Evolutionary conservation across 2,888 invertebrate genomes (phyloP).

Genomic region (Mactromeris polynyma): DNA sequence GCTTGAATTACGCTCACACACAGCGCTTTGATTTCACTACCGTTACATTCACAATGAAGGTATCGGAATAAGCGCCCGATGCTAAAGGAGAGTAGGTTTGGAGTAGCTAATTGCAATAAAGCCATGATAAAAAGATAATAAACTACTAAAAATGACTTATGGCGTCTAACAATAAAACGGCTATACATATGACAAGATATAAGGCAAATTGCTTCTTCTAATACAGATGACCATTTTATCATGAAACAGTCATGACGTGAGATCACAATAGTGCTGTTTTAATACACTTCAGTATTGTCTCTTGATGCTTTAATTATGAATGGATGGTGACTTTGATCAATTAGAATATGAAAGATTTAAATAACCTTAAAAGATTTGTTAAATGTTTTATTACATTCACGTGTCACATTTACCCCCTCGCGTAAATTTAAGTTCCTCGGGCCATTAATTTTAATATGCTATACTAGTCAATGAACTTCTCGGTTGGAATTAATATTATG

Average conservation of each 20-base stretch:
- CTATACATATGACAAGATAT: neutral
- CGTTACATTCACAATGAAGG: no score
- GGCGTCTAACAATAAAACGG: no score
- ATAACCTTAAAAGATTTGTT: slow-evolving; percentile 9
- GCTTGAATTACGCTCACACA: no score
- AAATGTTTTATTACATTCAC: slow-evolving; percentile 10
- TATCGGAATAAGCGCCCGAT: no score
- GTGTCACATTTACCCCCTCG: neutral
- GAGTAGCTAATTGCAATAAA: no score
- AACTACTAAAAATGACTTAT: no score
- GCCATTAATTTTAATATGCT: neutral
- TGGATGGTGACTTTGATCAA: slow-evolving; percentile 21
- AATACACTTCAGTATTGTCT: neutral
- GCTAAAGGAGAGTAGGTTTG: no score
- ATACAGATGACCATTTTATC: no score
- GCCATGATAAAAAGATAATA: no score
- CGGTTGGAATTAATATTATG: no score
- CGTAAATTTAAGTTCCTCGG: neutral
- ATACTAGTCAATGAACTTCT: neutral
- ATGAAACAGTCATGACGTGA: neutral
- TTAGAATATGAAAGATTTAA: slow-evolving; percentile 6
- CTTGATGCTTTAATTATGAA: neutral
- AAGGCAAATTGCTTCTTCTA: no score
- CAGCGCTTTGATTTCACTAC: no score
- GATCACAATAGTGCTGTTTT: neutral